Conservation (phyloP, 1,140 invertebrate species). For the Papilio helenus region DNA sequence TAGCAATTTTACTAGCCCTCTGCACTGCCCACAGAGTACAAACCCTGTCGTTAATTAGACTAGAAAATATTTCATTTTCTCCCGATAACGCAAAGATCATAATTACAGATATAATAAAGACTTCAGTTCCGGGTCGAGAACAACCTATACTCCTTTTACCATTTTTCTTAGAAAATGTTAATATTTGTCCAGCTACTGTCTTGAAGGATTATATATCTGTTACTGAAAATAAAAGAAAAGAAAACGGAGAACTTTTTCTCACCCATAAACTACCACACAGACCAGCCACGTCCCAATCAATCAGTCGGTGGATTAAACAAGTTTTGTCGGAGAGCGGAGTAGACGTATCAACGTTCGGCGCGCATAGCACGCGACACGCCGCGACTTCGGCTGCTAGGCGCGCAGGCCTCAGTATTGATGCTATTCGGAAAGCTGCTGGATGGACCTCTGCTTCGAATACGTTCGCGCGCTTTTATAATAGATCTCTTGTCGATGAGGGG, state of each 20-base stretch:
- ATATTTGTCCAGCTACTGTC: conserved; percentile 47
- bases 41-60: conserved; percentile 45
- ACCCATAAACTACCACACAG: conserved; percentile 44
- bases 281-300: conserved; percentile 42
- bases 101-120: conserved; percentile 51
- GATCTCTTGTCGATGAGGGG: conserved; percentile 37
- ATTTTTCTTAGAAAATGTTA: conserved; percentile 44
- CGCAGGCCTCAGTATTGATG: conserved; percentile 49
- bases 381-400: conserved; percentile 54
- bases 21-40: conserved; percentile 54
- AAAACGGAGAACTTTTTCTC: conserved; percentile 43
- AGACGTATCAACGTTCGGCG: conserved; percentile 48
- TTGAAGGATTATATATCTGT: conserved; percentile 45
- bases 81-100: conserved; percentile 24
- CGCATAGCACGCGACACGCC: conserved; percentile 62
- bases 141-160: conserved; percentile 48
- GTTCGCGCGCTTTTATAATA: conserved; percentile 59
- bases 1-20: conserved; percentile 46
- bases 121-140: conserved; percentile 42
- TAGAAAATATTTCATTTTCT: conserved; percentile 38
- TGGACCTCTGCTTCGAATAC: conserved; percentile 50
- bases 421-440: conserved; percentile 57
- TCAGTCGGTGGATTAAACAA: conserved; percentile 54
- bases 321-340: conserved; percentile 51
- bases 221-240: conserved; percentile 42